A percentile compares a stretch with the other conserved stretches of the same genome.
Conservation (phyloP, 2,797 vertebrate species). For the Mormyrus proboscirostris region DNA sequence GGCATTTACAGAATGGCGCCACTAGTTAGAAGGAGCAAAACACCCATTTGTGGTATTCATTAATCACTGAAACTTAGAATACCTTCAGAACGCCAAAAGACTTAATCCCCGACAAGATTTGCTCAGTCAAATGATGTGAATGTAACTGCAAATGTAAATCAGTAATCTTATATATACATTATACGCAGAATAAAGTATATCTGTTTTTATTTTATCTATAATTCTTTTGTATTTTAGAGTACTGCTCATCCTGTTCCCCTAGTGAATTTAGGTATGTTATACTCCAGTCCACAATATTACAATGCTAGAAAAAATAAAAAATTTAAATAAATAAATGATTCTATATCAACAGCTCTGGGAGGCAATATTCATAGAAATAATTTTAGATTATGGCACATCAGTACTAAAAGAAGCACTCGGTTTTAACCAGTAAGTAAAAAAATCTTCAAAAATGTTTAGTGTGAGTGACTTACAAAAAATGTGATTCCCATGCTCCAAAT, state of each 20-base stretch:
- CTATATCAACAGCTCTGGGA: no score
- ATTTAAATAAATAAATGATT: no score
- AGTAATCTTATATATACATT: neutral
- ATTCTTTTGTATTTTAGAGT: neutral
- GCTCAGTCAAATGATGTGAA: neutral
- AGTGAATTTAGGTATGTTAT: no score
- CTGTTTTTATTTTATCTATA: neutral
- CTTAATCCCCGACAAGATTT: neutral
- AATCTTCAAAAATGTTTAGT: no score
- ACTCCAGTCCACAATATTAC: no score
- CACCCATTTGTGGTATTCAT: no score
- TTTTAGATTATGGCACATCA: neutral
- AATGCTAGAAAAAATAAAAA: no score
- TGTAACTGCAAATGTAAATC: neutral
- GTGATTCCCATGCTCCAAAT: constrained; percentile 18
- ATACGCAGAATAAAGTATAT: neutral
- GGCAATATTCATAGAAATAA: neutral
- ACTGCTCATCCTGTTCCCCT: neutral
- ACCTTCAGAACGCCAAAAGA: no score
- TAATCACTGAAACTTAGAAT: no score
- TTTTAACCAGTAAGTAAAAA: neutral
- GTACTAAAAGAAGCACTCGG: neutral
- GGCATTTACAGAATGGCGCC: no score
- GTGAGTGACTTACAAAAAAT: constrained; percentile 6
- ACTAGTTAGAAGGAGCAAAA: no score